Percentiles rank a stretch among this genome's conserved stretches.
Evolutionary conservation across 1,140 invertebrate genomes (phyloP).

Genomic region (Onthophagus taurus): DNA sequence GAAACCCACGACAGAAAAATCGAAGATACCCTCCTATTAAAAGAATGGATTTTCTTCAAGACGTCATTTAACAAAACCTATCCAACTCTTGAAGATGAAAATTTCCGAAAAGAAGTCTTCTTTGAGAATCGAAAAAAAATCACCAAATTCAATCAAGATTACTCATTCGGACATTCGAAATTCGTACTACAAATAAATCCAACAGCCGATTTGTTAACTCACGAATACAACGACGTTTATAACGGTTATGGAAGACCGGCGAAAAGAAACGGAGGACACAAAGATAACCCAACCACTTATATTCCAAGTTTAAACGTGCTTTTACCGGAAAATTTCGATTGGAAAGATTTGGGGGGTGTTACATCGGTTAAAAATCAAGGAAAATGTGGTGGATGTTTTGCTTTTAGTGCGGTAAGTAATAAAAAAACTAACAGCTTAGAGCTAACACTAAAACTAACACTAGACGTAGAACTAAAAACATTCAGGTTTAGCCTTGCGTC

Average conservation of each 20-base stretch:
- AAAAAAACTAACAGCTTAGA: too few species aligned
- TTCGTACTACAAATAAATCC: constrained; percentile 60
- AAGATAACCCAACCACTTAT: constrained; percentile 21
- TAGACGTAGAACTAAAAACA: too few species aligned
- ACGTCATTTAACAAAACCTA: constrained; percentile 60
- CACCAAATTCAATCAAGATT: constrained; percentile 70
- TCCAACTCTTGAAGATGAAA: constrained; percentile 58
- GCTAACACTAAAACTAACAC: too few species aligned
- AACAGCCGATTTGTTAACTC: constrained; percentile 73
- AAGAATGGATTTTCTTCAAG: constrained; percentile 41
- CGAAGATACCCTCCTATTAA: too few species aligned
- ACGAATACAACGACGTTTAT: constrained; percentile 65
- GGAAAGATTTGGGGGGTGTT: constrained; percentile 31
- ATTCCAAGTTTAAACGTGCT: constrained; percentile 28
- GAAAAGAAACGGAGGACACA: too few species aligned
- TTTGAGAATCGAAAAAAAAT: constrained; percentile 77
- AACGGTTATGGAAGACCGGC: constrained; percentile 65
- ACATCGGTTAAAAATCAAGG: constrained; percentile 29
- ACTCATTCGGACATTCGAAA: constrained; percentile 49
- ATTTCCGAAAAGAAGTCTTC: constrained; percentile 73
- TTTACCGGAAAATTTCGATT: constrained; percentile 29
- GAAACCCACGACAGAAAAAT: too few species aligned
- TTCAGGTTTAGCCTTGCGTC: too few species aligned
- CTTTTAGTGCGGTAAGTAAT: constrained; percentile 42
- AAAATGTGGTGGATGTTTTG: constrained; percentile 44